Evolutionary conservation across 2,888 invertebrate genomes (phyloP).

Genomic region (Diadegma fenestrale): DNA sequence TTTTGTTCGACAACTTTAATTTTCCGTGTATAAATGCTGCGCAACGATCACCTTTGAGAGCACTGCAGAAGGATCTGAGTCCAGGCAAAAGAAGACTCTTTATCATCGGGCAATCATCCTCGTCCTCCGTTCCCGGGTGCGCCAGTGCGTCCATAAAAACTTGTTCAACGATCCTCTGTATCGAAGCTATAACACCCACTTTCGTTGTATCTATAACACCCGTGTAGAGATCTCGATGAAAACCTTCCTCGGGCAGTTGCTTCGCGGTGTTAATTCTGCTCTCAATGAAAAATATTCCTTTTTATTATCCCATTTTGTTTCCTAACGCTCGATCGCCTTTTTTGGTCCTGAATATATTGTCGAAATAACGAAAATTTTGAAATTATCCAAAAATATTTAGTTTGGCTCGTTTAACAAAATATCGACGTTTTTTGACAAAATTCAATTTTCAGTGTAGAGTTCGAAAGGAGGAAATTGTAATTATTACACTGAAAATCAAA

Average conservation of each 20-base stretch:
- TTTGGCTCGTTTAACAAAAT: no score
- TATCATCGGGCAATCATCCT: conserved; percentile 94
- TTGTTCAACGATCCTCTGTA: conserved; percentile 94
- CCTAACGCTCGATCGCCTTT: conserved; percentile 12
- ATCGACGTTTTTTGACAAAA: no score
- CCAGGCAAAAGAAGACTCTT: conserved; percentile 94
- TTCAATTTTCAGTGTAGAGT: no score
- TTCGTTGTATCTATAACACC: conserved; percentile 92
- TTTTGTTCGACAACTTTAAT: no score
- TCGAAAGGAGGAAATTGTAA: no score
- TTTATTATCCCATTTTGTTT: conserved; percentile 21
- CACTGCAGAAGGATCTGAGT: conserved; percentile 94
- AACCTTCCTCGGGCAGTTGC: conserved; percentile 96
- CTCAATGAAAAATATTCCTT: neutral
- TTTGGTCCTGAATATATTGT: no score
- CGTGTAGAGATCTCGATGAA: conserved; percentile 93
- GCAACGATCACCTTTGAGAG: no score
- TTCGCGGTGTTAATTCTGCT: conserved; percentile 90
- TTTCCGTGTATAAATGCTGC: no score
- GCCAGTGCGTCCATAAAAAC: conserved; percentile 96
- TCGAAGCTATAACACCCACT: conserved; percentile 93
- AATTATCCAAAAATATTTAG: no score
- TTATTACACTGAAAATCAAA: no score
- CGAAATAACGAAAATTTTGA: no score
- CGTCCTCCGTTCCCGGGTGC: conserved; percentile 92